Base-by-base conservation (phyloP, 2,888 invertebrate genomes). In the Vannuccia rotundouncinata region DNA sequence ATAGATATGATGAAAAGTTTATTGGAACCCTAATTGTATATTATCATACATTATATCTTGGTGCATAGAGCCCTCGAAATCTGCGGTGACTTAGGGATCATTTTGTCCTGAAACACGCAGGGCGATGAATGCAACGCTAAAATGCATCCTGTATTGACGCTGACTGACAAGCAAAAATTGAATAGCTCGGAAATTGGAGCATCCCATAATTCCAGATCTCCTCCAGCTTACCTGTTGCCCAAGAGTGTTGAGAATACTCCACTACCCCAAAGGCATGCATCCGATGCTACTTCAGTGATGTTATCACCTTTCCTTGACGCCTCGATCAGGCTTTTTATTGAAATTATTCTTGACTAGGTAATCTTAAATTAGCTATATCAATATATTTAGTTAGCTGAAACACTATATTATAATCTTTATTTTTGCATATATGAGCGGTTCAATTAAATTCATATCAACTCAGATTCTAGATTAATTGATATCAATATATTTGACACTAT, bases 271-370 rank as follows among this genome's bases (percentile, higher is more conserved):
- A 5, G 17, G 45, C 45, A 17, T 13, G 25, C 66, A 22, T 66
- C 66, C 66, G 66, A 66, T 66, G 10, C 66, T 5, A 66, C 5
- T 27, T 22, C 5, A 22, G 2, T 22, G 66, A 66, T 66, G 66
- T 66, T 66, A 66, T 66, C 66, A 66, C 66, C 5, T 66, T 66
- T 66, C 66, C 66, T 66, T 22, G 66, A 66, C 66, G 66, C 22
- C 66, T n/a, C n/a, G 66, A 17, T 66, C 66, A 45, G 45, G 5
- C 10, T 13, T 45, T 45, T 45, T 45, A 45, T n/a, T n/a, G n/a
- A n/a, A n/a, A n/a, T n/a, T n/a, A n/a, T n/a, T n/a, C n/a, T n/a
- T n/a, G n/a, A n/a, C n/a, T n/a, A n/a, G n/a, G n/a, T n/a, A n/a
- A n/a, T n/a, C n/a, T n/a, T n/a, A n/a, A n/a, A n/a, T n/a, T n/a